A percentile compares a stretch with the other conserved stretches of the same genome.
These are phyloP conservation scores for Columbina picui DNA, from an alignment of 2,113 vertebrate species.

Conservation along the genomic window DNA sequence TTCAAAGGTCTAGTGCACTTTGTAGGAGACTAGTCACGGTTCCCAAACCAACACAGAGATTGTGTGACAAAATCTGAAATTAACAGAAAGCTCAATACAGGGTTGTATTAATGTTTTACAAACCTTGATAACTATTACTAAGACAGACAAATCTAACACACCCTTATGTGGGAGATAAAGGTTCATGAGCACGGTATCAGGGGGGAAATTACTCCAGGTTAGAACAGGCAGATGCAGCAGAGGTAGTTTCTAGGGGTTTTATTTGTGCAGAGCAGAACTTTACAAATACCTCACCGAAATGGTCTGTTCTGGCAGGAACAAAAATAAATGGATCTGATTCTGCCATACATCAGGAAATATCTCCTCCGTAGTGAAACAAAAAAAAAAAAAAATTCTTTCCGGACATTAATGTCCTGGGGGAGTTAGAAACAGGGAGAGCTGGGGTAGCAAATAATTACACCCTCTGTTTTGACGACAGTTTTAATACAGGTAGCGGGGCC, in stretches of 20 bases:
- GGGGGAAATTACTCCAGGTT: neutral
- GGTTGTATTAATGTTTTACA: neutral
- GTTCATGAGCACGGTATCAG: fast-evolving
- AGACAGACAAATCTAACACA: fast-evolving
- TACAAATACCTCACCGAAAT: fast-evolving
- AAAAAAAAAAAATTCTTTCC: neutral
- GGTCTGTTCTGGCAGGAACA: fast-evolving
- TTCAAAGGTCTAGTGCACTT: neutral
- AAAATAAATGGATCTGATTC: neutral
- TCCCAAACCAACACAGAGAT: neutral
- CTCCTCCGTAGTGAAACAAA: neutral
- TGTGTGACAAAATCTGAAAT: neutral
- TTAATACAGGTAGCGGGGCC: neutral
- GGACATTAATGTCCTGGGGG: fast-evolving
- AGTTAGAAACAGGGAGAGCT: fast-evolving
- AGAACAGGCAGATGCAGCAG: neutral
- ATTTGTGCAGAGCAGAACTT: neutral
- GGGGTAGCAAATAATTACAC: neutral
- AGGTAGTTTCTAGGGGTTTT: fast-evolving
- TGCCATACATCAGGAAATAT: fast-evolving
- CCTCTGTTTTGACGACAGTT: fast-evolving
- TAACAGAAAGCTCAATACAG: neutral
- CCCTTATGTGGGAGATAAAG: neutral
- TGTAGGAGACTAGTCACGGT: neutral
- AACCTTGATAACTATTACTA: neutral